phyloP scores from a whole-genome alignment of 2,888 invertebrate genomes.

The Sepiola atlantica region DNA sequence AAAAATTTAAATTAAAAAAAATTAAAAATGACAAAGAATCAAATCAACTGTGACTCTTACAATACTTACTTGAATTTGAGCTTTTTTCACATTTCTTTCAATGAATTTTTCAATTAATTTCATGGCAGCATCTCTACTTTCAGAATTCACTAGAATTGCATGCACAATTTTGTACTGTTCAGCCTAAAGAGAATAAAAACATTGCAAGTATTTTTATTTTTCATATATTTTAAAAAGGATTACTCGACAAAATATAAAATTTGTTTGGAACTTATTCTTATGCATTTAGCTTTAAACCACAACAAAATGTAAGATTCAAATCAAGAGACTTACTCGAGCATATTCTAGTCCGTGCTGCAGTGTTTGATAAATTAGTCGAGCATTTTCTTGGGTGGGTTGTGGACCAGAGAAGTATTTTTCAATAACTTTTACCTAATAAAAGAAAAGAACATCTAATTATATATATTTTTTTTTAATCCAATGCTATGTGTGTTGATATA shows the following conservation, averaged over 20 bases:
- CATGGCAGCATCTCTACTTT: constrained; percentile 86
- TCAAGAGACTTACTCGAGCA: constrained; percentile 79
- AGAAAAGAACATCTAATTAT: background rate
- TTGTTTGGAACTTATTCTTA: background rate
- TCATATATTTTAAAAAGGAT: background rate
- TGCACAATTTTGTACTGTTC: constrained; percentile 88
- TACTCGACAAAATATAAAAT: background rate
- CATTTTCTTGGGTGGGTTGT: constrained; percentile 69
- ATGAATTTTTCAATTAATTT: constrained; percentile 86
- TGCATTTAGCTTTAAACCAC: background rate
- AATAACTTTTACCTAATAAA: constrained; percentile 80
- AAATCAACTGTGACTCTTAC: background rate
- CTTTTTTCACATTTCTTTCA: constrained; percentile 87
- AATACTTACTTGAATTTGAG: constrained; percentile 84
- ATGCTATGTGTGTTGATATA: too few relatives aligned
- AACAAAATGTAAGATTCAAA: background rate
- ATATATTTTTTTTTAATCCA: too few relatives aligned
- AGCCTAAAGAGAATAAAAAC: constrained; percentile 74
- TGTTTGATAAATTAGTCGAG: constrained; percentile 79
- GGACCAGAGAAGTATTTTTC: constrained; percentile 81
- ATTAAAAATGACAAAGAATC: background rate
- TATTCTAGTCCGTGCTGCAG: constrained; percentile 87
- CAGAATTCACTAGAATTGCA: constrained; percentile 86
- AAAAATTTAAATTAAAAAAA: too few relatives aligned
- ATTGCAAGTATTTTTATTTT: too few relatives aligned